A percentile compares a stretch with the other conserved stretches of the same genome.
Conservation (phyloP, 2,888 invertebrate species). For the Cataglyphis cursor region DNA sequence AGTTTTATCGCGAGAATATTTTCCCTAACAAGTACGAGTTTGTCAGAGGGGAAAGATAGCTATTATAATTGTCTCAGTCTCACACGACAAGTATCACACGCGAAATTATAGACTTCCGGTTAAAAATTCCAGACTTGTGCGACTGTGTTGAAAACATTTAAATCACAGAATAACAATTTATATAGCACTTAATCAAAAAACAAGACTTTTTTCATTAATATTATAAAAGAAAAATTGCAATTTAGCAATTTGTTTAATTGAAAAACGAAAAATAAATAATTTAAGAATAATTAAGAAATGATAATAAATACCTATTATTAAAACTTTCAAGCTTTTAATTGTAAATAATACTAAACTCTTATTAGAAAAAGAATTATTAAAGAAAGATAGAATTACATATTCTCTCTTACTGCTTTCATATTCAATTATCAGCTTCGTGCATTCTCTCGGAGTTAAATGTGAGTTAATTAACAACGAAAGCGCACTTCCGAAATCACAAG, state of each 20-base stretch:
- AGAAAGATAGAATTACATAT: neutral
- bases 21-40: slow-evolving; percentile 28
- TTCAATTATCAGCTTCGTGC: neutral
- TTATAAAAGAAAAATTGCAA: neutral
- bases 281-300: neutral
- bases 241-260: neutral
- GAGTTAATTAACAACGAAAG: neutral
- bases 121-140: neutral
- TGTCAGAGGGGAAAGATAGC: slow-evolving; percentile 30
- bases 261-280: neutral
- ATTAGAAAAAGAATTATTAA: slow-evolving; percentile 11
- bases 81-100: slow-evolving; percentile 18
- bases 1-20: slow-evolving; percentile 47
- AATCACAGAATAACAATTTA: slow-evolving; percentile 1
- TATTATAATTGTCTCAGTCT: slow-evolving; percentile 36
- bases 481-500: neutral
- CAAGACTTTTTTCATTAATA: neutral
- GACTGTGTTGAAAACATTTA: neutral
- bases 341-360: neutral
- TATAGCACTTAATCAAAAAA: neutral
- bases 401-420: neutral
- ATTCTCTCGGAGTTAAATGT: neutral
- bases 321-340: neutral
- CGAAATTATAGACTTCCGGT: slow-evolving; percentile 38
- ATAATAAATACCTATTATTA: neutral